These are phyloP conservation scores for Limulus polyphemus DNA, from an alignment of 2,888 invertebrate species.

Conservation along the genomic window DNA sequence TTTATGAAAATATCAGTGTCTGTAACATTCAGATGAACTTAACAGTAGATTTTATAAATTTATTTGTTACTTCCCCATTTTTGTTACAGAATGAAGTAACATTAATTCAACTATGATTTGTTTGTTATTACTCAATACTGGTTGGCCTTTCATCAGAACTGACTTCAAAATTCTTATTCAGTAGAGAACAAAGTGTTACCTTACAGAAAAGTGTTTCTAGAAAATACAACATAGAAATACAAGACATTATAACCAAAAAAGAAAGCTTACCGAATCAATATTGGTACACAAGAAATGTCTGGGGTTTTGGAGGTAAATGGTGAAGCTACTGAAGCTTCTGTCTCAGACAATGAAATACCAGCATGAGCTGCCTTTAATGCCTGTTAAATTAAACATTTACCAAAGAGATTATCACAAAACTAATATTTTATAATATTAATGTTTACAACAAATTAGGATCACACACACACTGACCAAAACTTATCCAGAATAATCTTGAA, in stretches of 20 bases:
- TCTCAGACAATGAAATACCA: slow-evolving; percentile 43
- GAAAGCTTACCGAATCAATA: slow-evolving; percentile 26
- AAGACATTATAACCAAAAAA: background rate
- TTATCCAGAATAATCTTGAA: no score
- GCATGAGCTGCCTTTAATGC: slow-evolving; percentile 41
- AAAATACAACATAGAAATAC: background rate
- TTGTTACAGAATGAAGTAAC: no score
- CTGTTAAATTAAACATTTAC: slow-evolving; percentile 14
- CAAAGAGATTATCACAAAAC: background rate
- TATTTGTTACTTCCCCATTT: no score
- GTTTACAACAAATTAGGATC: no score
- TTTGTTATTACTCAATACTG: no score
- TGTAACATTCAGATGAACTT: no score
- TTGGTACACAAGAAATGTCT: slow-evolving; percentile 36
- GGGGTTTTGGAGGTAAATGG: slow-evolving; percentile 43
- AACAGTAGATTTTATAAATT: no score
- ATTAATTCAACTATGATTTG: no score
- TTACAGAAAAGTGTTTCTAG: background rate
- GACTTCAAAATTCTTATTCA: background rate
- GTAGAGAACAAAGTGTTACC: background rate
- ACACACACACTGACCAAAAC: no score
- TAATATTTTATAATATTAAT: no score
- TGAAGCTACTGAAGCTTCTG: slow-evolving; percentile 47
- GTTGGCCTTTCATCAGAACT: no score
- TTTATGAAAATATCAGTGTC: no score